Percentiles rank a stretch among this genome's conserved stretches.
Evolutionary conservation across 2,113 vertebrate species (phyloP).

Genomic region (Egretta garzetta): DNA sequence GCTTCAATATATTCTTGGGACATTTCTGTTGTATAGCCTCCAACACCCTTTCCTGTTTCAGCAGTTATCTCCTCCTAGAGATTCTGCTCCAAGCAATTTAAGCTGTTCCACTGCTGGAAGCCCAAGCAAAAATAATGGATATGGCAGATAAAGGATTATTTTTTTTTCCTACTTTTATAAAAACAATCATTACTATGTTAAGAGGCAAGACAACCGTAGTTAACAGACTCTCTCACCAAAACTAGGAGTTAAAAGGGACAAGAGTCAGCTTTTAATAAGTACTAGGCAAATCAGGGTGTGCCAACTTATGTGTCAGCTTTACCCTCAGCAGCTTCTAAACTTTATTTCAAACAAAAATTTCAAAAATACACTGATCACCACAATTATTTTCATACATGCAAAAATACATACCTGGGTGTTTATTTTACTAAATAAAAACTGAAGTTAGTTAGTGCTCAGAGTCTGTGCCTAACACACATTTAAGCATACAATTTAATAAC

Average conservation of each 20-base stretch:
- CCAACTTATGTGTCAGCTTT: background rate
- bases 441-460: background rate
- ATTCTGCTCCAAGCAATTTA: conserved; percentile 79
- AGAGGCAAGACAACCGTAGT: background rate
- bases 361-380: background rate
- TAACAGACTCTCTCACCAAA: background rate
- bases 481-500: background rate
- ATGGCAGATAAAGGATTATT: background rate
- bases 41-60: conserved; percentile 77
- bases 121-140: conserved; percentile 24
- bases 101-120: conserved; percentile 79
- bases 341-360: background rate
- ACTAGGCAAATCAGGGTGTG: background rate
- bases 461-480: background rate
- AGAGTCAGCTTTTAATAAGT: background rate
- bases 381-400: background rate
- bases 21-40: conserved; percentile 81
- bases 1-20: conserved; percentile 80
- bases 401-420: background rate
- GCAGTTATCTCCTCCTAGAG: conserved; percentile 71
- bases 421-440: background rate
- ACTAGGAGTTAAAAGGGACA: background rate
- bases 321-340: background rate
- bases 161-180: background rate
- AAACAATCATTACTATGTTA: background rate